Evolutionary conservation across 2,888 invertebrate species (phyloP).

Genomic region (Euzophera pinguis): DNA sequence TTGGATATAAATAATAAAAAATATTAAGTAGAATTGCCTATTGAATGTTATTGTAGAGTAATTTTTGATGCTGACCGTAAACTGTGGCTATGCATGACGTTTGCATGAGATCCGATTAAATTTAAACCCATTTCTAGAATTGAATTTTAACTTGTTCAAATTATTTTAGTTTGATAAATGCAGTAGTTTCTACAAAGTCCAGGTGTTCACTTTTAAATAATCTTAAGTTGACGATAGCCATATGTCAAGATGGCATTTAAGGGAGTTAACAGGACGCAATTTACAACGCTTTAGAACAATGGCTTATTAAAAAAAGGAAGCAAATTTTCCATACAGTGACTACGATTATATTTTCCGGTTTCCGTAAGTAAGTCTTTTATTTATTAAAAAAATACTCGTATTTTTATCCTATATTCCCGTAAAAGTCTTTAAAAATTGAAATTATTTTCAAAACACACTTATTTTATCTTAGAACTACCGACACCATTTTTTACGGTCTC

Average conservation of each 20-base stretch:
- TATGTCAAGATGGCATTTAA: not conserved
- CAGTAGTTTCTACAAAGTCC: no score
- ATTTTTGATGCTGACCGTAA: no score
- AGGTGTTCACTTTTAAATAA: no score
- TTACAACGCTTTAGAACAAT: constrained; percentile 37
- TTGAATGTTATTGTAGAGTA: no score
- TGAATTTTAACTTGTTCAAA: constrained; percentile 20
- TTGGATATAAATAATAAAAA: no score
- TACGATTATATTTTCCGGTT: constrained; percentile 22
- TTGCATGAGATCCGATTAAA: not conserved
- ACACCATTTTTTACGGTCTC: no score
- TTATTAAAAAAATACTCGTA: no score
- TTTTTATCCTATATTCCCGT: no score
- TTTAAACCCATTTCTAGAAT: constrained; percentile 6
- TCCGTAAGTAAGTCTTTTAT: constrained; percentile 14
- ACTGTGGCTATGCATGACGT: not conserved
- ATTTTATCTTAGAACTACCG: no score
- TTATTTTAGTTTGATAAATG: not conserved
- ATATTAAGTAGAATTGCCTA: no score
- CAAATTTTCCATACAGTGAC: constrained; percentile 25
- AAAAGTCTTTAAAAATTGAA: no score
- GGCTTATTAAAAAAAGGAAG: constrained; percentile 33
- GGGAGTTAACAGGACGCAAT: constrained; percentile 32
- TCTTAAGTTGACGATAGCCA: not conserved
- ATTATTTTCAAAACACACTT: no score